phyloP scores from a whole-genome alignment of 2,113 vertebrate species.

The Antechinus flavipes region DNA sequence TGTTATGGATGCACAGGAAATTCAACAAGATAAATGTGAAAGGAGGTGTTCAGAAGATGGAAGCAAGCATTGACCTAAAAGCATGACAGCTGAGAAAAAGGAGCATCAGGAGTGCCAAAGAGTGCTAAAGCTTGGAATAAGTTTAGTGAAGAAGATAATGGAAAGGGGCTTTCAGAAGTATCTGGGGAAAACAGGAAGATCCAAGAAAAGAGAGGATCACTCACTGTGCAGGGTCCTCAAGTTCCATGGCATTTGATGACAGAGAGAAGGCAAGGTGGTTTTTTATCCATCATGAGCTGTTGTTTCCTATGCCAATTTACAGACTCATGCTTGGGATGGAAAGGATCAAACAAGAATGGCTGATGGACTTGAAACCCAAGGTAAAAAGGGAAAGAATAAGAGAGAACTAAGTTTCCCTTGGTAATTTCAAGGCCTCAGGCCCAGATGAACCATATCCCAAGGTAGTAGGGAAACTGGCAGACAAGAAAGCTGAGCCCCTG shows the following conservation, averaged over 20 bases:
- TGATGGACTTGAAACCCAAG: neutral
- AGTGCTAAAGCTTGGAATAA: neutral
- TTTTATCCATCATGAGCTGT: neutral
- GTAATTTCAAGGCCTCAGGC: neutral
- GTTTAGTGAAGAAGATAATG: neutral
- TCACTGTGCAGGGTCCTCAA: neutral
- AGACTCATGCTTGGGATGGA: neutral
- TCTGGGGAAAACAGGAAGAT: neutral
- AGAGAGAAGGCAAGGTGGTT: neutral
- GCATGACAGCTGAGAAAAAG: too few relatives aligned
- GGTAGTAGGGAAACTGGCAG: neutral
- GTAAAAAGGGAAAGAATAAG: neutral
- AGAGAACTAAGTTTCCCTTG: neutral
- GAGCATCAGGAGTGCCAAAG: too few relatives aligned
- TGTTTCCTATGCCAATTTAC: neutral
- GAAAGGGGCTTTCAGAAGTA: neutral
- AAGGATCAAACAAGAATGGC: neutral
- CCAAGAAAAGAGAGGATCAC: neutral
- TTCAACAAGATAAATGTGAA: neutral
- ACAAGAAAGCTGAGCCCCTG: too few relatives aligned
- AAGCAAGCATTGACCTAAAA: too few relatives aligned
- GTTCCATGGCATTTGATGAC: constrained; percentile 7
- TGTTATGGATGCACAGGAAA: too few relatives aligned
- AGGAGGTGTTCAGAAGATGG: too few relatives aligned
- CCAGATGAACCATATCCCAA: too few relatives aligned